A percentile compares a stretch with the other conserved stretches of the same genome.
These are phyloP conservation scores for Gephyroberyx darwinii DNA, from an alignment of 2,797 vertebrate genomes.

Conservation along the genomic window DNA sequence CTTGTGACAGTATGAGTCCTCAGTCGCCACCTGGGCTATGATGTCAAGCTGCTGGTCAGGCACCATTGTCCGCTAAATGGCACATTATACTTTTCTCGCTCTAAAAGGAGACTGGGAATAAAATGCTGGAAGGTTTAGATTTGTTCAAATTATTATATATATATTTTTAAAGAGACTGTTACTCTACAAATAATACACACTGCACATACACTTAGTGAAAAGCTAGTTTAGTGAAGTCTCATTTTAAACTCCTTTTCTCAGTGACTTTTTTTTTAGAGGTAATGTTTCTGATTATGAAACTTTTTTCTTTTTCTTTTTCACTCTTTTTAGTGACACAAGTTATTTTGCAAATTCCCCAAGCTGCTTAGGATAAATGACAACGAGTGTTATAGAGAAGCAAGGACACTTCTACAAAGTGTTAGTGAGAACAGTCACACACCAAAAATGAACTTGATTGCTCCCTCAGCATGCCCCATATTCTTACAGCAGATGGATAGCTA, in stretches of 20 bases:
- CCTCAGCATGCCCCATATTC: constrained; percentile 38
- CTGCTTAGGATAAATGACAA: constrained; percentile 60
- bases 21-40: constrained; percentile 53
- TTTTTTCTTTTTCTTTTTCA: constrained; percentile 5
- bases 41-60: constrained; percentile 60
- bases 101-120: constrained; percentile 28
- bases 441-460: constrained; percentile 63
- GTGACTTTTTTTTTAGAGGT: constrained; percentile 36
- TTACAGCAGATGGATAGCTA: constrained; percentile 57
- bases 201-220: constrained; percentile 27
- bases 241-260: constrained; percentile 27
- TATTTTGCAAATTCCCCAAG: constrained; percentile 62
- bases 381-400: constrained; percentile 40
- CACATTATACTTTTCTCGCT: constrained; percentile 47
- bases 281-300: constrained; percentile 57
- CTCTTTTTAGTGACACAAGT: constrained; percentile 23
- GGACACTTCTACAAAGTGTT: constrained; percentile 51
- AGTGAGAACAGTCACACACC: constrained; percentile 45
- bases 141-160: constrained; percentile 44
- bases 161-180: background rate
- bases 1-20: constrained; percentile 49
- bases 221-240: constrained; percentile 39
- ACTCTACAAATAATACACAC: constrained; percentile 31
- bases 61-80: constrained; percentile 66
- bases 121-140: constrained; percentile 43